A percentile compares a stretch with the other conserved stretches of the same genome.
Conservation (phyloP, 2,797 vertebrate species). For the Mus caroli region DNA sequence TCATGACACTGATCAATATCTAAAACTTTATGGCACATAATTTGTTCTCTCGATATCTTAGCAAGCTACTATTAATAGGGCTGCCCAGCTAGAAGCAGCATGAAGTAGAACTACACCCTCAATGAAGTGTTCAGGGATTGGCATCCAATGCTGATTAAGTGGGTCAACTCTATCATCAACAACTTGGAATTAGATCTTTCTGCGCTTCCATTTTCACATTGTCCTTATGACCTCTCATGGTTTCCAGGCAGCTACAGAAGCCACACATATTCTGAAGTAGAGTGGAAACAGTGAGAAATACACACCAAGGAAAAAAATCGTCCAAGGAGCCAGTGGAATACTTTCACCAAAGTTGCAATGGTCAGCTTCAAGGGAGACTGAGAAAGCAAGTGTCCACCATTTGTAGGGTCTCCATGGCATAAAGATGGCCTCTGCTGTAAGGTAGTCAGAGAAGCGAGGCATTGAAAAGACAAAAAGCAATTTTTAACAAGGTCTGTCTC, state of each 20-base stretch:
- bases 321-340: background rate
- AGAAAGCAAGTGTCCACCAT: background rate
- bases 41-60: constrained; percentile 21
- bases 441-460: background rate
- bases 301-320: background rate
- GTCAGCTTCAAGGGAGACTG: background rate
- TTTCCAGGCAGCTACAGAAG: background rate
- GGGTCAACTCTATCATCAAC: background rate
- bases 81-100: background rate
- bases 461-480: background rate
- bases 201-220: background rate
- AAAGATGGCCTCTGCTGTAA: background rate
- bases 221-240: background rate
- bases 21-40: background rate
- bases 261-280: background rate
- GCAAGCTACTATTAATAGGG: background rate
- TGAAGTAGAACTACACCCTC: background rate
- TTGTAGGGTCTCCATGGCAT: background rate
- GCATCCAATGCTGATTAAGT: background rate
- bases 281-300: background rate
- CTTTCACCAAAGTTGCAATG: background rate
- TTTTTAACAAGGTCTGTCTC: background rate
- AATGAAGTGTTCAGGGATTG: background rate
- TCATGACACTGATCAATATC: background rate
- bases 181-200: background rate